A percentile compares a stretch with the other conserved stretches of the same genome.
Conservation (phyloP, 2,113 vertebrate genomes). For the Tretioscincus oriximinensis region DNA sequence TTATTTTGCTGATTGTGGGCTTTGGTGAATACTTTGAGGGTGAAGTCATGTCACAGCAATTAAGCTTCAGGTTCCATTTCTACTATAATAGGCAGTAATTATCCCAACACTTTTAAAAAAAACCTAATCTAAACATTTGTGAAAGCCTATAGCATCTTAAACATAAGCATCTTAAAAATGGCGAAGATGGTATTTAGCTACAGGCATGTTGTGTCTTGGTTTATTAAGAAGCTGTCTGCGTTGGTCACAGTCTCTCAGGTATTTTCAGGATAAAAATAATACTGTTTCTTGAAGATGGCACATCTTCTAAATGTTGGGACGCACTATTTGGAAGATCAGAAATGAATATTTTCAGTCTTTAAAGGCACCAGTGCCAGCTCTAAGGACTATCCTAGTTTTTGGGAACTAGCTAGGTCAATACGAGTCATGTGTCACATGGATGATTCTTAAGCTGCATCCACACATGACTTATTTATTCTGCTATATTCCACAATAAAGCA, state of each 20-base stretch:
- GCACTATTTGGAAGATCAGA: too few relatives aligned
- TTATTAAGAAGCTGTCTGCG: slow-evolving; percentile 20
- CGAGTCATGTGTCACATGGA: too few relatives aligned
- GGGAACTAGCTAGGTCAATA: too few relatives aligned
- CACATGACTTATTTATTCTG: too few relatives aligned
- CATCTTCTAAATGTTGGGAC: neutral
- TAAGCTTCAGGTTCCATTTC: slow-evolving; percentile 11
- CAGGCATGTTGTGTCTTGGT: neutral
- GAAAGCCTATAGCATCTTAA: slow-evolving; percentile 18
- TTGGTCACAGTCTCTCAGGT: slow-evolving; percentile 11
- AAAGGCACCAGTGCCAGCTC: too few relatives aligned
- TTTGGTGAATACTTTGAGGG: slow-evolving; percentile 5
- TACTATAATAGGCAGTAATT: neutral
- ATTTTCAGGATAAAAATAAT: slow-evolving; percentile 18
- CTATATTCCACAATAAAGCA: too few relatives aligned
- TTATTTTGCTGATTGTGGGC: slow-evolving; percentile 23
- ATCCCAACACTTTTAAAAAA: neutral
- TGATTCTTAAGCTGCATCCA: too few relatives aligned
- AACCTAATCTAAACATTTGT: slow-evolving; percentile 12
- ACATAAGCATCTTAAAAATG: slow-evolving; percentile 16
- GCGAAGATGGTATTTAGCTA: slow-evolving; percentile 10
- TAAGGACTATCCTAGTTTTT: too few relatives aligned
- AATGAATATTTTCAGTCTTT: too few relatives aligned
- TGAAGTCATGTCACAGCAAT: slow-evolving; percentile 8
- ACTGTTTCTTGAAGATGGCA: neutral